These are phyloP conservation scores for Lindbergichthys nudifrons DNA, from an alignment of 2,797 vertebrate genomes.

Conservation along the genomic window DNA sequence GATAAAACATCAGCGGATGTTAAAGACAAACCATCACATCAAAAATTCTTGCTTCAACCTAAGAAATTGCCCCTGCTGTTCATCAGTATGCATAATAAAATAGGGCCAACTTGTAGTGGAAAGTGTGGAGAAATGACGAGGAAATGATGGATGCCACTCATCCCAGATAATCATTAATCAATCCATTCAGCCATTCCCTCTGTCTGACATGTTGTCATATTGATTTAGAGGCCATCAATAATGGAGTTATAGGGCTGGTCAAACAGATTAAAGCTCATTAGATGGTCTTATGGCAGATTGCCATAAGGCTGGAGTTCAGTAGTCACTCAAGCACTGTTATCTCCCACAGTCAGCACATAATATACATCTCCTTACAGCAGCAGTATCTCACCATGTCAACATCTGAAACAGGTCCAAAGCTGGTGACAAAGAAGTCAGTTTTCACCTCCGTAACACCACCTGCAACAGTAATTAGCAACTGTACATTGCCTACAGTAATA, in stretches of 20 bases:
- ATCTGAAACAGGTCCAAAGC: slow-evolving; percentile 88
- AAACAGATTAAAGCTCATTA: slow-evolving; percentile 82
- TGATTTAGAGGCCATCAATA: slow-evolving; percentile 78
- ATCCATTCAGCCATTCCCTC: slow-evolving; percentile 68
- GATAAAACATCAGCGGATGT: not conserved
- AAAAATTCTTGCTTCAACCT: not conserved
- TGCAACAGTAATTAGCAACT: slow-evolving; percentile 34
- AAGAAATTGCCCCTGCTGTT: slow-evolving; percentile 4
- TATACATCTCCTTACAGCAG: slow-evolving; percentile 29
- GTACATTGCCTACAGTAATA: not conserved
- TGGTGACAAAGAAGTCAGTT: slow-evolving; percentile 88
- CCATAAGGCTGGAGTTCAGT: slow-evolving; percentile 63
- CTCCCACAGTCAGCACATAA: slow-evolving; percentile 44
- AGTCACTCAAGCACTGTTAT: slow-evolving; percentile 51
- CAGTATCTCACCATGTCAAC: slow-evolving; percentile 83
- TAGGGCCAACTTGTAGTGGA: slow-evolving; percentile 39
- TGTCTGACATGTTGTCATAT: slow-evolving; percentile 78
- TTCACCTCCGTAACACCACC: slow-evolving; percentile 86
- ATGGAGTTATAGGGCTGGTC: slow-evolving; percentile 74
- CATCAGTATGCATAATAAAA: slow-evolving; percentile 9
- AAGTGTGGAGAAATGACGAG: slow-evolving; percentile 58
- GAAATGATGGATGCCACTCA: slow-evolving; percentile 77
- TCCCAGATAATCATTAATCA: slow-evolving; percentile 75
- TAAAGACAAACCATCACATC: not conserved
- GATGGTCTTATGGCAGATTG: slow-evolving; percentile 73